These are phyloP conservation scores for Tonatia bakeri DNA, from an alignment of 2,113 vertebrate species.

Conservation along the genomic window DNA sequence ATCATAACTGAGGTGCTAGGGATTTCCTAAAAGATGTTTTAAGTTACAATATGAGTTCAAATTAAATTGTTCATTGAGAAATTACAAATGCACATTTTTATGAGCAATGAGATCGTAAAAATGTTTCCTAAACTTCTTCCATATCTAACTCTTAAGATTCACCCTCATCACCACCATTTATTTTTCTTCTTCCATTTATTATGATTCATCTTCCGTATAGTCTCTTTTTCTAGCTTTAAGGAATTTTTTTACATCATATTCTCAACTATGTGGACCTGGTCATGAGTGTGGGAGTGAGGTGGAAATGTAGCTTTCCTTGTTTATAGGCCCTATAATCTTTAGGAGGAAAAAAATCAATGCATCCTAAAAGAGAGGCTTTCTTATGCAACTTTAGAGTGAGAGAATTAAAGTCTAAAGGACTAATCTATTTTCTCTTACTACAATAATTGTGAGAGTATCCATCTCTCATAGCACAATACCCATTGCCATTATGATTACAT, in stretches of 20 bases:
- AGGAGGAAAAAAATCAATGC: not conserved
- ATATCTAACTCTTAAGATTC: not conserved
- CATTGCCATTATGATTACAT: not conserved
- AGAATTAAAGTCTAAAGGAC: not conserved
- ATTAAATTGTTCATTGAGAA: not conserved
- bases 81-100: not conserved
- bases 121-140: not conserved
- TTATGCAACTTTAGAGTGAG: not conserved
- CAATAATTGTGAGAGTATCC: not conserved
- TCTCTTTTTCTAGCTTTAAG: not conserved
- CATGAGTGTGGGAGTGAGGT: fast-evolving
- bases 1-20: not conserved
- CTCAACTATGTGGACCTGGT: not conserved
- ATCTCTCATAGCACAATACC: not conserved
- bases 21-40: not conserved
- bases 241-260: not conserved
- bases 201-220: not conserved
- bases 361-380: not conserved
- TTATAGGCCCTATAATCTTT: not conserved
- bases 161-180: not conserved
- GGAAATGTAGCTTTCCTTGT: not conserved
- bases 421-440: not conserved
- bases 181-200: not conserved
- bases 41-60: not conserved
- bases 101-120: not conserved